Evolutionary conservation across 2,888 invertebrate species (phyloP).

Genomic region (Tipula lateralis): DNA sequence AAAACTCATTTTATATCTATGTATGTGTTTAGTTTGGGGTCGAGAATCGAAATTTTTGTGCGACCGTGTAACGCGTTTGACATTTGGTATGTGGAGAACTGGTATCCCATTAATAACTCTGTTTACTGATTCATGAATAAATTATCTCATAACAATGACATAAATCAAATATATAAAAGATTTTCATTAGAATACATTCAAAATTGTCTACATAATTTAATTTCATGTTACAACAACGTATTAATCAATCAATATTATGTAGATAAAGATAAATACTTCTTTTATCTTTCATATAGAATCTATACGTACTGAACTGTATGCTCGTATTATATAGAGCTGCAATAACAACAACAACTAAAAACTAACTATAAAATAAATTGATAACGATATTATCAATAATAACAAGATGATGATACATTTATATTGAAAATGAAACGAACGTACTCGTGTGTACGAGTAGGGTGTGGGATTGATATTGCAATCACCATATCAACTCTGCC

Average conservation of each 20-base stretch:
- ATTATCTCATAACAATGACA: not conserved
- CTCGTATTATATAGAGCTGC: not conserved
- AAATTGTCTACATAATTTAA: constrained; percentile 11
- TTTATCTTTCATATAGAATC: not conserved
- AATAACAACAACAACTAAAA: not conserved
- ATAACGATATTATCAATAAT: constrained; percentile 24
- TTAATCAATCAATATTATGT: not conserved
- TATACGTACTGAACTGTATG: not conserved
- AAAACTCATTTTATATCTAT: too few species aligned
- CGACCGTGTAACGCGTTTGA: not conserved
- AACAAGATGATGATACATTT: not conserved
- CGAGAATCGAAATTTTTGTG: not conserved
- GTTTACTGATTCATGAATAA: not conserved
- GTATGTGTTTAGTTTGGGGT: not conserved
- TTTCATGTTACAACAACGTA: not conserved
- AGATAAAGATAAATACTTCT: not conserved
- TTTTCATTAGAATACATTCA: constrained; percentile 9
- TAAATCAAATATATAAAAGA: not conserved
- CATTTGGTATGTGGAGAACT: not conserved
- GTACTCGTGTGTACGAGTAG: not conserved
- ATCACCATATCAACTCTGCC: not conserved
- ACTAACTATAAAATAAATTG: not conserved
- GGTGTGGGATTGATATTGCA: not conserved
- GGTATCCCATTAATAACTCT: not conserved
- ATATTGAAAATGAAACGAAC: not conserved